Evolutionary conservation across 2,797 vertebrate species (phyloP).

Genomic region (Aythya fuligula): DNA sequence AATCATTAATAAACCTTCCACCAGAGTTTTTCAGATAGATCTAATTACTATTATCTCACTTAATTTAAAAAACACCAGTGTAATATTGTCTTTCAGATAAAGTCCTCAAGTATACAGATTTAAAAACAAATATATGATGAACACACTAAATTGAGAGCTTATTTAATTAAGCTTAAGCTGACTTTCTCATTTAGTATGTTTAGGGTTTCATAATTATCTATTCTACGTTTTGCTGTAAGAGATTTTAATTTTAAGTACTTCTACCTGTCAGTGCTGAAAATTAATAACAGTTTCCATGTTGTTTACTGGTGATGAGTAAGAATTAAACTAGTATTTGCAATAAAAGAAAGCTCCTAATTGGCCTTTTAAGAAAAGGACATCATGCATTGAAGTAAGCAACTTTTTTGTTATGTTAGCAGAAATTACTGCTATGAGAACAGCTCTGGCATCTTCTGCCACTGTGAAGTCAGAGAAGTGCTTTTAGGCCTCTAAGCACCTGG

Average conservation of each 20-base stretch:
- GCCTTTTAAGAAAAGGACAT: neutral
- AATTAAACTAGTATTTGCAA: neutral
- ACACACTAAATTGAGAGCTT: neutral
- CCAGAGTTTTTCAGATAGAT: neutral
- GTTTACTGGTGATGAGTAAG: neutral
- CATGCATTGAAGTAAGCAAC: neutral
- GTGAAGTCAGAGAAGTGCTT: neutral
- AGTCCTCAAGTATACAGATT: neutral
- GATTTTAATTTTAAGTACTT: neutral
- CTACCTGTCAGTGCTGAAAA: neutral
- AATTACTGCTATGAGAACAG: neutral
- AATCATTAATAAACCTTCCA: neutral
- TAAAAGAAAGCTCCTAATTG: neutral
- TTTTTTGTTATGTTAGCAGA: neutral
- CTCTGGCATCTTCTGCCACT: neutral
- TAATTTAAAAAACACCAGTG: neutral
- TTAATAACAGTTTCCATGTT: neutral
- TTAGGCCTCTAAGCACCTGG: neutral
- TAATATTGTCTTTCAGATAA: neutral
- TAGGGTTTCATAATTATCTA: neutral
- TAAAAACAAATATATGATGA: neutral
- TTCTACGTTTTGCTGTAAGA: neutral
- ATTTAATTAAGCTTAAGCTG: neutral
- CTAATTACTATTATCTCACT: neutral
- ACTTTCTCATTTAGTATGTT: neutral